A percentile compares a stretch with the other conserved stretches of the same genome.
phyloP scores from a whole-genome alignment of 2,797 vertebrate genomes.

The Acanthopagrus latus region DNA sequence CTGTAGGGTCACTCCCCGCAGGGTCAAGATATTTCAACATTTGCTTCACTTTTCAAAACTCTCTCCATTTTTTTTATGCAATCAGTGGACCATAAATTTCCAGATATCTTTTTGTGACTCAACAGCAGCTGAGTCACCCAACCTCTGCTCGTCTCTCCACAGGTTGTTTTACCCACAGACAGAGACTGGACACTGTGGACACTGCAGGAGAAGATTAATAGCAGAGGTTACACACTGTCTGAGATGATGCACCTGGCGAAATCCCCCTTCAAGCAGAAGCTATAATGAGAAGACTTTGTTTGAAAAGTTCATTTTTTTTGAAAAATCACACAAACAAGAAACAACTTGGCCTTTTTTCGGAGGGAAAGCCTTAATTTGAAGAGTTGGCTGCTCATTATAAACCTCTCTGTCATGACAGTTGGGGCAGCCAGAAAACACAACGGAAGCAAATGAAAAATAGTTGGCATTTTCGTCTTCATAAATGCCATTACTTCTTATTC shows the following conservation, averaged over 20 bases:
- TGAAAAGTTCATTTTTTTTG: conserved; percentile 24
- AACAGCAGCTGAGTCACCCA: conserved; percentile 25
- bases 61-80: conserved; percentile 5
- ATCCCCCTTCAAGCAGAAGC: neutral
- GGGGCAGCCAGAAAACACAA: neutral
- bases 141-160: neutral
- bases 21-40: no score
- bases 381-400: conserved; percentile 56
- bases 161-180: neutral
- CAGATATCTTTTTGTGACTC: conserved; percentile 9
- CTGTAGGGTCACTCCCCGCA: no score
- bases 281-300: conserved; percentile 35
- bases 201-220: conserved; percentile 5
- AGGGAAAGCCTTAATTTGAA: neutral
- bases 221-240: conserved; percentile 34
- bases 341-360: conserved; percentile 46
- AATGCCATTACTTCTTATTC: conserved; percentile 16
- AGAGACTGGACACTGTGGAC: neutral
- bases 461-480: conserved; percentile 6
- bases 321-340: conserved; percentile 36
- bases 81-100: neutral
- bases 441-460: neutral
- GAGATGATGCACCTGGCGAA: conserved; percentile 13
- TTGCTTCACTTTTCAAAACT: no score
- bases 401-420: neutral